These are phyloP conservation scores for Drosophila ananassae DNA, from an alignment of 1,140 invertebrate species.

Conservation along the genomic window DNA sequence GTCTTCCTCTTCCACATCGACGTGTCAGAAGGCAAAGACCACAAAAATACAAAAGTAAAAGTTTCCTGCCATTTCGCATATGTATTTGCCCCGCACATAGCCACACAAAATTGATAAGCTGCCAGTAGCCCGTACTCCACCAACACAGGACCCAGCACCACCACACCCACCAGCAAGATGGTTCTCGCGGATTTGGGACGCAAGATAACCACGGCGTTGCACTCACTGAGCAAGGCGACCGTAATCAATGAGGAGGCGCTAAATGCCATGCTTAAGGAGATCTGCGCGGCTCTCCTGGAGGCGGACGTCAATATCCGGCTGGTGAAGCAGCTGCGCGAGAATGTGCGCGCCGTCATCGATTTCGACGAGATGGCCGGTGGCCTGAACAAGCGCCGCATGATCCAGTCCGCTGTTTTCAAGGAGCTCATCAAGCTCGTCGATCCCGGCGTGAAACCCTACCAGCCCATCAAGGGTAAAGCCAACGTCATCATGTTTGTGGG, in stretches of 20 bases:
- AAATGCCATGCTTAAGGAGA: conserved; percentile 99
- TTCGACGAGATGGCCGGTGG: conserved; percentile 99
- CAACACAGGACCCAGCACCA: conserved; percentile 29
- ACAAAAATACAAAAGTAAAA: conserved; percentile 54
- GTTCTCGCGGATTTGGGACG: conserved; percentile 99
- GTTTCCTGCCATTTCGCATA: conserved; percentile 50
- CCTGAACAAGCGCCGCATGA: conserved; percentile 99
- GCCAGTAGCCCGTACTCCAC: conserved; percentile 27
- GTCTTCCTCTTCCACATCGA: conserved; percentile 67
- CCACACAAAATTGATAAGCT: conserved; percentile 53
- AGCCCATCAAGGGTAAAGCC: conserved; percentile 96
- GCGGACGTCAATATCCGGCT: conserved; percentile 99
- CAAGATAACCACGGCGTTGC: conserved; percentile 99
- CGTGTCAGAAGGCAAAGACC: conserved; percentile 47
- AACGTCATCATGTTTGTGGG: conserved; percentile 99
- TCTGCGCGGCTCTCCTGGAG: conserved; percentile 98
- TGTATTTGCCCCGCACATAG: conserved; percentile 28
- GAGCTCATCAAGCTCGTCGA: conserved; percentile 99
- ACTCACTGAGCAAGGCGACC: conserved; percentile 98
- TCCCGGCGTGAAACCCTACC: conserved; percentile 98
- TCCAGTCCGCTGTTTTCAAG: conserved; percentile 99
- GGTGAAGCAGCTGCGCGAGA: conserved; percentile 98
- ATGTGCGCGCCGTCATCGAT: conserved; percentile 99
- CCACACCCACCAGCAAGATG: conserved; percentile 88
- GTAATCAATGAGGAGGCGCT: conserved; percentile 99